These are phyloP conservation scores for Gallinago undulata DNA, from an alignment of 2,113 vertebrate genomes.

Conservation along the genomic window DNA sequence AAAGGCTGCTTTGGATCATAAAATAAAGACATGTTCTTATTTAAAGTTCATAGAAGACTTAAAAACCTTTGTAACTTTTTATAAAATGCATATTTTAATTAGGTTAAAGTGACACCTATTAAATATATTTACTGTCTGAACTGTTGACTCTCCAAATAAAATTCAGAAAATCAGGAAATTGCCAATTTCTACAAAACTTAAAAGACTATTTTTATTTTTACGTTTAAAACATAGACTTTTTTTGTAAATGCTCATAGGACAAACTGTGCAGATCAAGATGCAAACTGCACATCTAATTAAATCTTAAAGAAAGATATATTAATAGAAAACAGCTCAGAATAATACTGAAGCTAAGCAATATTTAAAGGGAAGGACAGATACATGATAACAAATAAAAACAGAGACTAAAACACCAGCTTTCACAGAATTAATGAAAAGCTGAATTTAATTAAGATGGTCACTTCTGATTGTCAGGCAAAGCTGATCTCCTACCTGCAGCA, in stretches of 20 bases:
- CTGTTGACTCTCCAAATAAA: neutral
- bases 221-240: neutral
- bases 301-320: neutral
- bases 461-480: constrained; percentile 1
- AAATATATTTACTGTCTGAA: neutral
- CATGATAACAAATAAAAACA: neutral
- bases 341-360: neutral
- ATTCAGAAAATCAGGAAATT: neutral
- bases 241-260: neutral
- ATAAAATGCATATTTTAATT: constrained; percentile 33
- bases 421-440: neutral
- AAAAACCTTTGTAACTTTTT: constrained; percentile 42
- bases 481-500: neutral
- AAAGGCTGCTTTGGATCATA: constrained; percentile 30
- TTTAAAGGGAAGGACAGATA: neutral
- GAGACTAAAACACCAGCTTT: neutral
- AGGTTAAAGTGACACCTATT: neutral
- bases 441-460: constrained; percentile 8
- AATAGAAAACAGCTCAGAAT: neutral
- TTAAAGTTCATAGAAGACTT: constrained; percentile 1
- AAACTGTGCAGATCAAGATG: neutral
- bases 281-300: neutral
- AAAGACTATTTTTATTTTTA: neutral
- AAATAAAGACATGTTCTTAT: constrained; percentile 18
- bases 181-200: neutral